Base-by-base conservation (phyloP, 1,140 invertebrate species). In the Wasmannia auropunctata region DNA sequence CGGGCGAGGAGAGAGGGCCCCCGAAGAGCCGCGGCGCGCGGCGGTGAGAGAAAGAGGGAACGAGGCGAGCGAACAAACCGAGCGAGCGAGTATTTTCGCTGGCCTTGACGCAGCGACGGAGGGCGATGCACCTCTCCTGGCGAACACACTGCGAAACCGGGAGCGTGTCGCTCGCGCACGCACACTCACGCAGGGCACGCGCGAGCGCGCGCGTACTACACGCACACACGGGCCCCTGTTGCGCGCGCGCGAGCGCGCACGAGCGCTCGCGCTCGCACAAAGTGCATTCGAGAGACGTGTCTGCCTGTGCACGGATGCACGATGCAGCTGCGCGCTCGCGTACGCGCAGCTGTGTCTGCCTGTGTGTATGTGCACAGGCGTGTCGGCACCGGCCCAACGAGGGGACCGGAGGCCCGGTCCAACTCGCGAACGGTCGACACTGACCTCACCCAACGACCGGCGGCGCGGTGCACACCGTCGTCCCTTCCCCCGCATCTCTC, bases 101-200 rank as follows among this genome's bases (percentile, higher is more conserved):
- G 94, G 94, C 94, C 94, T 95, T 95, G 94, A 95, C 94, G 94
- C 94, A 94, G 92, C 94, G 90, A 87, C 94, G 93, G 94, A 95
- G 94, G 94, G 94, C 94, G 94, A 95, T 94, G 94, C 94, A 94
- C 94, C 94, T 94, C 92, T 90, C 88, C 72, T 94, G 92, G 91
- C 91, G 92, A 94, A 93, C 93, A 93, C 93, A 92, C 92, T 92
- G 91, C 91, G 89, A 94, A 92, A 94, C 93, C 91, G 91, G 93
- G 92, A 93, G 90, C 89, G 91, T 92, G 88, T 90, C 86, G 89
- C 72, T 49, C 79, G 62, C 88, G 63, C 80, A 86, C 89, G 63
- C 74, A 74, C 86, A 87, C 89, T 56, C 75, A 69, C 87, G 51
- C 75, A 62, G 22, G 37, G n/a, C 70, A 40, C 79, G 69, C 54